These are phyloP conservation scores for Chamaedrilus cognettii DNA, from an alignment of 2,888 invertebrate genomes.

Conservation along the genomic window DNA sequence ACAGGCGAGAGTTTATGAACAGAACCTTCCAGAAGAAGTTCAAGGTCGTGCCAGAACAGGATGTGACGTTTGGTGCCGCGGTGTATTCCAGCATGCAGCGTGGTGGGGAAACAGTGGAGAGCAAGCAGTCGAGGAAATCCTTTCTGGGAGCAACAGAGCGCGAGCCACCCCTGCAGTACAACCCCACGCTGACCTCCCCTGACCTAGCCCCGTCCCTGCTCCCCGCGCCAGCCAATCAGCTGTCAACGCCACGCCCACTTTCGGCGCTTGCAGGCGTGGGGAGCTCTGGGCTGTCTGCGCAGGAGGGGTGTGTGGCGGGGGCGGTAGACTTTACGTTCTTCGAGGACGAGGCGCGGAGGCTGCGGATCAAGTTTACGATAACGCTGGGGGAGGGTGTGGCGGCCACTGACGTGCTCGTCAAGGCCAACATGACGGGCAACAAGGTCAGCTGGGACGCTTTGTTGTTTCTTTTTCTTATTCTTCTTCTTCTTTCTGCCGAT, in stretches of 20 bases:
- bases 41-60: neutral
- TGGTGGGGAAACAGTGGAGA: too few species aligned
- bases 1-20: slow-evolving; percentile 21
- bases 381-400: slow-evolving; percentile 20
- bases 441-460: too few species aligned
- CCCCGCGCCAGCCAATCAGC: neutral
- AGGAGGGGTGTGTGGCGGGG: neutral
- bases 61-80: neutral
- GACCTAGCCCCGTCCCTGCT: neutral
- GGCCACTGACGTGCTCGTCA: slow-evolving; percentile 30
- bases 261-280: neutral
- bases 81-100: neutral
- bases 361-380: slow-evolving; percentile 23
- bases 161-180: slow-evolving; percentile 12
- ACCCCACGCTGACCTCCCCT: neutral
- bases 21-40: slow-evolving; percentile 13
- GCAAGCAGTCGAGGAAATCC: slow-evolving; percentile 1
- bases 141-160: neutral
- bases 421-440: slow-evolving; percentile 30
- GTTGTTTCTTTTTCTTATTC: too few species aligned
- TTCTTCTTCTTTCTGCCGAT: too few species aligned
- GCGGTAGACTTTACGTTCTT: slow-evolving; percentile 24
- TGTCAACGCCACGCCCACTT: neutral
- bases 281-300: too few species aligned
- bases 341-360: slow-evolving; percentile 20